These are phyloP conservation scores for Atrina japonica DNA, from an alignment of 2,888 invertebrate species.

Conservation along the genomic window DNA sequence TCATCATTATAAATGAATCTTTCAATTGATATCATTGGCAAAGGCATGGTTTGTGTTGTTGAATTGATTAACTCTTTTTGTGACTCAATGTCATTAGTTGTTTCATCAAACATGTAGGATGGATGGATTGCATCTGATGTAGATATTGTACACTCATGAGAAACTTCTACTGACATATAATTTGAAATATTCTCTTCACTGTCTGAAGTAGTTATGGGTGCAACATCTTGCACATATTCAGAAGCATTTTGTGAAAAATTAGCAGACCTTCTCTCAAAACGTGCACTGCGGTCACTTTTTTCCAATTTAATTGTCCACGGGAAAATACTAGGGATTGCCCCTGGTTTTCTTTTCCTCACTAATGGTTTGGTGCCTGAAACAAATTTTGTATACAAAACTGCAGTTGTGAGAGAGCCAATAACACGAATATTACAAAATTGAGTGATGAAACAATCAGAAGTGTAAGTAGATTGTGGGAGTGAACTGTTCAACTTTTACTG, in stretches of 20 bases:
- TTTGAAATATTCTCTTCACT: neutral
- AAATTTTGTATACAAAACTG: too few species aligned
- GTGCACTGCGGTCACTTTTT: neutral
- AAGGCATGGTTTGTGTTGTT: neutral
- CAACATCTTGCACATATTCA: neutral
- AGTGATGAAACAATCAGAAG: too few species aligned
- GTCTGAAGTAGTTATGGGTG: neutral
- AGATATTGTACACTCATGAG: too few species aligned
- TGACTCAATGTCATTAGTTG: too few species aligned
- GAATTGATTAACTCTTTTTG: neutral
- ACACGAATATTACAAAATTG: too few species aligned
- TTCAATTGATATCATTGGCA: neutral
- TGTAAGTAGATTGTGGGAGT: too few species aligned
- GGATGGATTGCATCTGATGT: too few species aligned
- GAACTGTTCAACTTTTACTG: too few species aligned
- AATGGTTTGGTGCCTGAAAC: neutral
- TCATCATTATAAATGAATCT: slow-evolving; percentile 12
- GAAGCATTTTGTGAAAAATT: neutral
- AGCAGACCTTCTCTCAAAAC: too few species aligned
- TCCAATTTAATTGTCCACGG: neutral
- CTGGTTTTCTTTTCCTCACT: neutral
- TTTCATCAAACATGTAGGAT: too few species aligned
- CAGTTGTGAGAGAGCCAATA: too few species aligned
- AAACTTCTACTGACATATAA: neutral
- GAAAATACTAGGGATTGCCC: neutral